Conservation (phyloP, 2,888 invertebrate species). For the Agrochola litura region DNA sequence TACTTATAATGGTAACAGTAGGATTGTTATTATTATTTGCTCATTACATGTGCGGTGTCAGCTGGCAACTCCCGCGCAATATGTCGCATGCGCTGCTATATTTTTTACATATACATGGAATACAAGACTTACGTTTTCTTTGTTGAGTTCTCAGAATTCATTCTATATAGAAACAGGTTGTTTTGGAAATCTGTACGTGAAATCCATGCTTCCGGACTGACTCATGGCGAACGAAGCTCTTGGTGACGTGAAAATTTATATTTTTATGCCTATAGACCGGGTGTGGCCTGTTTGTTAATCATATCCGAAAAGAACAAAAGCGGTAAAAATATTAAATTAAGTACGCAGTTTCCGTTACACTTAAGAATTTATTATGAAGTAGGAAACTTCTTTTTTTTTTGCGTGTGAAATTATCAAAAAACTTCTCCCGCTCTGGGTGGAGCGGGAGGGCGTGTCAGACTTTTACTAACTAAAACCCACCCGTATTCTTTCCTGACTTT, state of each 20-base stretch:
- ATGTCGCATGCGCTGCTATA: conserved; percentile 50
- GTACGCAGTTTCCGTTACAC: neutral
- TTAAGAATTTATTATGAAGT: neutral
- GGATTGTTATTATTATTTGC: conserved; percentile 76
- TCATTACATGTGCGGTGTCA: conserved; percentile 76
- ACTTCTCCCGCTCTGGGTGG: too few relatives aligned
- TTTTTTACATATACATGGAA: conserved; percentile 56
- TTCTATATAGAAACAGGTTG: conserved; percentile 55
- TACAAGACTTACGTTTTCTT: conserved; percentile 55
- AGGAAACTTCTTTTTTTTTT: neutral
- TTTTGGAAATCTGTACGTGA: conserved; percentile 48
- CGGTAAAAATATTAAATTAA: neutral
- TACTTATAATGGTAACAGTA: conserved; percentile 50
- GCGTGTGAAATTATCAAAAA: too few relatives aligned
- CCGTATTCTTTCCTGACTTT: neutral
- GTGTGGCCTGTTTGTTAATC: conserved; percentile 2
- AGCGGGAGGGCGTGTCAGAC: too few relatives aligned
- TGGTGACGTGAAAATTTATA: conserved; percentile 1
- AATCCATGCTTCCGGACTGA: conserved; percentile 53
- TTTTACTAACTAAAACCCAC: too few relatives aligned
- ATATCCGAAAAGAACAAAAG: conserved; percentile 4
- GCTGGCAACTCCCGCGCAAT: conserved; percentile 77
- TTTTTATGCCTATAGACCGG: neutral
- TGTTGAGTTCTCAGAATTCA: conserved; percentile 59
- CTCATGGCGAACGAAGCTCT: conserved; percentile 31